Conservation (phyloP, 1,140 invertebrate species). For the Cephus cinctus region DNA sequence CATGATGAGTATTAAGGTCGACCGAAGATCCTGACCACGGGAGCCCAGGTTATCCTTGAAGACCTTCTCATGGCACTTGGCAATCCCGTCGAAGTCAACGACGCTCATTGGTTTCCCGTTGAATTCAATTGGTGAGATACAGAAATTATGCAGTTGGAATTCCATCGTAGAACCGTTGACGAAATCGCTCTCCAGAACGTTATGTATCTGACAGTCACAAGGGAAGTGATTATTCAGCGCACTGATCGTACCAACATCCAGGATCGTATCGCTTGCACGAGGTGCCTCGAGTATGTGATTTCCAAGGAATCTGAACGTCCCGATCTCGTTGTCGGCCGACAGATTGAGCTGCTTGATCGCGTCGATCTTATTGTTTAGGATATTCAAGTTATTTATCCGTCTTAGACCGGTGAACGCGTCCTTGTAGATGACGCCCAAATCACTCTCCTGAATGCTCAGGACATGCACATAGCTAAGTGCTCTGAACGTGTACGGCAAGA, state of each 20-base stretch:
- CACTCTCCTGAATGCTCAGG: constrained; percentile 75
- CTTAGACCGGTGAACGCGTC: constrained; percentile 72
- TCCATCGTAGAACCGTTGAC: constrained; percentile 64
- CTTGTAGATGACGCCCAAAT: constrained; percentile 69
- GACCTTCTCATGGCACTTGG: constrained; percentile 66
- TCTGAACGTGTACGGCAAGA: constrained; percentile 71
- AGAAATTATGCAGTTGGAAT: constrained; percentile 76
- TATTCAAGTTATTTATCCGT: constrained; percentile 68
- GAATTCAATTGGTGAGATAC: constrained; percentile 79
- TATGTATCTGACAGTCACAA: constrained; percentile 78
- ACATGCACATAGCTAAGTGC: constrained; percentile 72
- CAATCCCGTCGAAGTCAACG: constrained; percentile 68
- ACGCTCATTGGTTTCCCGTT: constrained; percentile 72
- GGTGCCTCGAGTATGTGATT: constrained; percentile 79
- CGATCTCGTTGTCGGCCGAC: constrained; percentile 66
- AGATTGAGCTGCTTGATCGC: constrained; percentile 71
- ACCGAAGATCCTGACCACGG: not conserved
- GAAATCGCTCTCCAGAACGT: constrained; percentile 70
- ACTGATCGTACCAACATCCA: constrained; percentile 67
- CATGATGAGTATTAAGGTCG: not conserved
- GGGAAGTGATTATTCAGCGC: constrained; percentile 78
- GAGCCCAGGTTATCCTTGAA: constrained; percentile 64
- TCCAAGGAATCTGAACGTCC: constrained; percentile 69
- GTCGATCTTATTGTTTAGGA: constrained; percentile 83
- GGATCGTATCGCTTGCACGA: constrained; percentile 63